Evolutionary conservation across 2,113 vertebrate species (phyloP).

Genomic region (Callionymus lyra): DNA sequence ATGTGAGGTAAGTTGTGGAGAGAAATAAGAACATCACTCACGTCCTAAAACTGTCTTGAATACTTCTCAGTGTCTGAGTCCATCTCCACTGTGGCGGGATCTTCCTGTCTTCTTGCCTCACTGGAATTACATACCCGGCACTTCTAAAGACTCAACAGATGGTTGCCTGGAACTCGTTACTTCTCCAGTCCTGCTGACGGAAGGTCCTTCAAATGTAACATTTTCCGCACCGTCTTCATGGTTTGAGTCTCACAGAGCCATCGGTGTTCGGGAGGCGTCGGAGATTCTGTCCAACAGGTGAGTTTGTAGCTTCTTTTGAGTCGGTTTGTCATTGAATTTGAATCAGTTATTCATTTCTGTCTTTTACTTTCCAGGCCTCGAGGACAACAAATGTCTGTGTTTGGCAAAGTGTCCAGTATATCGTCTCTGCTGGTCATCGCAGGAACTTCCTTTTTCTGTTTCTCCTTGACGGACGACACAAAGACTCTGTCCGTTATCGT

Average conservation of each 20-base stretch:
- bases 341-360: not conserved
- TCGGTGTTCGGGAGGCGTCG: slow-evolving; percentile 35
- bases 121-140: slow-evolving; percentile 77
- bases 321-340: not conserved
- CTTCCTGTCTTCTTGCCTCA: slow-evolving; percentile 67
- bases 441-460: slow-evolving; percentile 71
- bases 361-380: not conserved
- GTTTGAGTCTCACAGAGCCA: slow-evolving; percentile 16
- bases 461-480: slow-evolving; percentile 50
- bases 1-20: slow-evolving; percentile 63
- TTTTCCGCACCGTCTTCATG: slow-evolving; percentile 14
- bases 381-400: slow-evolving; percentile 43
- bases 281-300: slow-evolving; percentile 41
- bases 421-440: slow-evolving; percentile 63
- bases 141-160: slow-evolving; percentile 15
- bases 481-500: slow-evolving; percentile 64
- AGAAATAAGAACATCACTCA: too few species aligned
- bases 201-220: slow-evolving; percentile 14
- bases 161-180: slow-evolving; percentile 69
- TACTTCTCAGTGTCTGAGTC: slow-evolving; percentile 54
- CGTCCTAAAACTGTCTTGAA: too few species aligned
- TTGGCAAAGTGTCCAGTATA: slow-evolving; percentile 60
- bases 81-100: slow-evolving; percentile 63
- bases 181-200: slow-evolving; percentile 56
- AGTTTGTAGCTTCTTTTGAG: slow-evolving; percentile 1